These are phyloP conservation scores for Pyxicephalus adspersus DNA, from an alignment of 2,113 vertebrate species.

Conservation along the genomic window DNA sequence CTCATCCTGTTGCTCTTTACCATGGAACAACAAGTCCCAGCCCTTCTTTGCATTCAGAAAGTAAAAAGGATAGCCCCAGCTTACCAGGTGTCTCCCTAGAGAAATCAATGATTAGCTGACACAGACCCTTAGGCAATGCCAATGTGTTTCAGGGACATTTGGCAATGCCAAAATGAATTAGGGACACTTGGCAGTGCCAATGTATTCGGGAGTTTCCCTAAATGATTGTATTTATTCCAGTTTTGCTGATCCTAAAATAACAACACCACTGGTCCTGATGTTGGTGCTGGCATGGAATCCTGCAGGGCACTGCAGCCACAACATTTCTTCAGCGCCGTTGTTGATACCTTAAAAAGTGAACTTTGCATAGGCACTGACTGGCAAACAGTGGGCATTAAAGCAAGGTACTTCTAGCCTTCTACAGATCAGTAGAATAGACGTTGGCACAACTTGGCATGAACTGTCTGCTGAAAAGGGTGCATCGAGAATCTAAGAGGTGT, in stretches of 20 bases:
- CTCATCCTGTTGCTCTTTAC: too few relatives aligned
- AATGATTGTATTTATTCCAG: neutral
- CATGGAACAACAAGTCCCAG: constrained; percentile 1
- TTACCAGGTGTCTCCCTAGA: too few relatives aligned
- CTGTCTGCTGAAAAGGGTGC: neutral
- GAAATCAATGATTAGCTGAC: too few relatives aligned
- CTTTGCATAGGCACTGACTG: neutral
- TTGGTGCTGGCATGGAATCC: neutral
- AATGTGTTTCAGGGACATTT: too few relatives aligned
- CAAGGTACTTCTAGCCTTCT: neutral
- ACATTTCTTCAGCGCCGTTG: neutral
- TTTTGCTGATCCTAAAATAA: too few relatives aligned
- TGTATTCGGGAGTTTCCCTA: neutral
- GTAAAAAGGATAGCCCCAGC: too few relatives aligned
- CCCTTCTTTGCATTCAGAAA: neutral
- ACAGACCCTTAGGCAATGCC: too few relatives aligned
- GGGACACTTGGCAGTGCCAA: too few relatives aligned
- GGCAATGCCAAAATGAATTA: too few relatives aligned
- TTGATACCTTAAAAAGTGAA: neutral
- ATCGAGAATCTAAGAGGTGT: neutral
- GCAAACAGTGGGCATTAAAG: too few relatives aligned
- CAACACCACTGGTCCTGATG: too few relatives aligned
- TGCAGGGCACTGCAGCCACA: neutral
- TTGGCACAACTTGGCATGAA: neutral
- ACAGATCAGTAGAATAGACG: neutral